phyloP scores from a whole-genome alignment of 2,888 invertebrate species.

The Heliconius ethilla region DNA sequence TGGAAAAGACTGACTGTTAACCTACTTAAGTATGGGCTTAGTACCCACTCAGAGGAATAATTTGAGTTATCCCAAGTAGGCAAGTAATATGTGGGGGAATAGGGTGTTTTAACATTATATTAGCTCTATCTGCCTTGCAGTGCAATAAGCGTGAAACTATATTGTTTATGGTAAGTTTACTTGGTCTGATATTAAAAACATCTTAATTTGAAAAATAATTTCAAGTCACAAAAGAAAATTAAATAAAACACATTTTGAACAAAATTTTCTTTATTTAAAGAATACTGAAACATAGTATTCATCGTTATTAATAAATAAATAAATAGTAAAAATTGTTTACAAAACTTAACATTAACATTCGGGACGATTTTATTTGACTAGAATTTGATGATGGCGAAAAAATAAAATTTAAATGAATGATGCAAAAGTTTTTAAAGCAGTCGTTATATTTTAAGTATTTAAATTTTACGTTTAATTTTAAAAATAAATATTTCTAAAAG shows the following conservation, averaged over 20 bases:
- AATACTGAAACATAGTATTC: conserved; percentile 73
- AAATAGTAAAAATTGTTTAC: conserved; percentile 73
- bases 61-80: too few relatives aligned
- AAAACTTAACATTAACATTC: conserved; percentile 67
- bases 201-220: too few relatives aligned
- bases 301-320: conserved; percentile 56
- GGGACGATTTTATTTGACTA: conserved; percentile 69
- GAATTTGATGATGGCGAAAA: conserved; percentile 56
- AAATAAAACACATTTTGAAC: conserved; percentile 47
- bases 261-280: conserved; percentile 72
- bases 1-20: background rate
- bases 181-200: too few relatives aligned
- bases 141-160: too few relatives aligned
- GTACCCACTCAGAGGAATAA: too few relatives aligned
- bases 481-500: conserved; percentile 2
- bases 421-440: conserved; percentile 27
- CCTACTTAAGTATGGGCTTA: background rate
- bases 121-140: too few relatives aligned
- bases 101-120: too few relatives aligned
- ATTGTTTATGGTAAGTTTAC: too few relatives aligned
- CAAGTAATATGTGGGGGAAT: too few relatives aligned
- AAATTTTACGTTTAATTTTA: background rate
- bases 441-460: background rate
- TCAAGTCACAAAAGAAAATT: too few relatives aligned
- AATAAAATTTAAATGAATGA: conserved; percentile 20